Conservation (phyloP, 2,113 vertebrate species). For the Halcyon senegalensis region DNA sequence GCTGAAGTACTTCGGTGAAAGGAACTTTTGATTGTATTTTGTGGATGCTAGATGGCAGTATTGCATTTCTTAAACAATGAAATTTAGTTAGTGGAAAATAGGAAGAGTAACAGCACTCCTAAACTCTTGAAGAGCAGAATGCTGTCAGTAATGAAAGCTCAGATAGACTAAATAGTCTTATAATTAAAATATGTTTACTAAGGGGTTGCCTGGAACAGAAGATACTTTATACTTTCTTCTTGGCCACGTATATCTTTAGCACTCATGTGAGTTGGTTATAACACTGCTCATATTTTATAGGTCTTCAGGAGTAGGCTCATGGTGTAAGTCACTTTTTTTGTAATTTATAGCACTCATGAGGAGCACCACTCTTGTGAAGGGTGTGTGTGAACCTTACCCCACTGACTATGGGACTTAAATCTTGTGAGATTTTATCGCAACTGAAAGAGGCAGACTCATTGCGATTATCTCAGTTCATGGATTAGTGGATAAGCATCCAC, state of each 20-base stretch:
- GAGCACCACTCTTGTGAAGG: not conserved
- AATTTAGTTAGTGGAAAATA: not conserved
- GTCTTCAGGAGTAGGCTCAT: not conserved
- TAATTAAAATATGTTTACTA: slow-evolving; percentile 33
- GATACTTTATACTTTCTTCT: not conserved
- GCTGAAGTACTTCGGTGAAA: not conserved
- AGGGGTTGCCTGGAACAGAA: not conserved
- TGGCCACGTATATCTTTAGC: not conserved
- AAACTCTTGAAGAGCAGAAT: not conserved
- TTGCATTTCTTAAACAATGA: slow-evolving; percentile 24
- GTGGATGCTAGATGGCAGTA: slow-evolving; percentile 62
- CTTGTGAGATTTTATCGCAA: not conserved
- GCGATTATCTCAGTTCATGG: not conserved
- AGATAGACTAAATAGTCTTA: not conserved
- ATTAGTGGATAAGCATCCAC: not conserved
- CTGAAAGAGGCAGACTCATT: not conserved
- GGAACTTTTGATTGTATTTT: not conserved
- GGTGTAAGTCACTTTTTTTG: not conserved
- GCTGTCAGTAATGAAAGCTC: not conserved
- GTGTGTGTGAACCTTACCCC: not conserved
- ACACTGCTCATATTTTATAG: not conserved
- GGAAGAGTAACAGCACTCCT: not conserved
- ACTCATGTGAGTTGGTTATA: not conserved
- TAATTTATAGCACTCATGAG: not conserved
- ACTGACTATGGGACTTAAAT: not conserved